A percentile compares a stretch with the other conserved stretches of the same genome.
Evolutionary conservation across 2,888 invertebrate species (phyloP).

Genomic region (Dynastes hyllus): DNA sequence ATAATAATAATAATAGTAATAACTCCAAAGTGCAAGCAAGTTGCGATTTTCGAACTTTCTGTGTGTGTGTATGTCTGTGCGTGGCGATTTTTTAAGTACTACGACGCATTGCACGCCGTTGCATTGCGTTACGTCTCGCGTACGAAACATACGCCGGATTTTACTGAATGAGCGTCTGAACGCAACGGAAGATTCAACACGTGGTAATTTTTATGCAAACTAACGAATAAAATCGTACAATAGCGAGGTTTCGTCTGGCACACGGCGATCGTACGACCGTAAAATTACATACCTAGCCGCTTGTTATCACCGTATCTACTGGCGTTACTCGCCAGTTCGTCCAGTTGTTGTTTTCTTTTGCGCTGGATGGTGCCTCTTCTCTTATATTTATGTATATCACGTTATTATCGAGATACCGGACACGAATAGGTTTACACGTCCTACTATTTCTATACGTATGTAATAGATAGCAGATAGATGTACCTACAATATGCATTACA

Average conservation of each 20-base stretch:
- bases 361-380: slow-evolving; percentile 2
- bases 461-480: background rate
- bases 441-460: slow-evolving; percentile 10
- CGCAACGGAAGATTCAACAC: slow-evolving; percentile 30
- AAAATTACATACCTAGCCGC: slow-evolving; percentile 34
- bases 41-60: background rate
- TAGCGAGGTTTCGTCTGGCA: slow-evolving; percentile 14
- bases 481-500: background rate
- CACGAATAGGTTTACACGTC: slow-evolving; percentile 1
- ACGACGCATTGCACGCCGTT: background rate
- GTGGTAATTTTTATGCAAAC: slow-evolving; percentile 43
- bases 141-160: slow-evolving; percentile 1
- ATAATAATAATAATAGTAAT: too few species aligned
- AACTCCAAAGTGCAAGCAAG: too few species aligned
- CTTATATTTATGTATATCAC: slow-evolving; percentile 28
- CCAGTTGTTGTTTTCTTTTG: slow-evolving; percentile 9
- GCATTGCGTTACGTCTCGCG: too few species aligned
- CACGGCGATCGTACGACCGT: slow-evolving; percentile 8
- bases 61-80: slow-evolving; percentile 1
- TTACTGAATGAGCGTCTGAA: slow-evolving; percentile 28
- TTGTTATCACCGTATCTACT: slow-evolving; percentile 22
- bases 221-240: slow-evolving; percentile 35
- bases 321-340: background rate
- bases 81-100: background rate
- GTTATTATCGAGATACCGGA: slow-evolving; percentile 30